A percentile compares a stretch with the other conserved stretches of the same genome.
Conservation (phyloP, 2,888 invertebrate genomes). For the Itoplectis maculator region DNA sequence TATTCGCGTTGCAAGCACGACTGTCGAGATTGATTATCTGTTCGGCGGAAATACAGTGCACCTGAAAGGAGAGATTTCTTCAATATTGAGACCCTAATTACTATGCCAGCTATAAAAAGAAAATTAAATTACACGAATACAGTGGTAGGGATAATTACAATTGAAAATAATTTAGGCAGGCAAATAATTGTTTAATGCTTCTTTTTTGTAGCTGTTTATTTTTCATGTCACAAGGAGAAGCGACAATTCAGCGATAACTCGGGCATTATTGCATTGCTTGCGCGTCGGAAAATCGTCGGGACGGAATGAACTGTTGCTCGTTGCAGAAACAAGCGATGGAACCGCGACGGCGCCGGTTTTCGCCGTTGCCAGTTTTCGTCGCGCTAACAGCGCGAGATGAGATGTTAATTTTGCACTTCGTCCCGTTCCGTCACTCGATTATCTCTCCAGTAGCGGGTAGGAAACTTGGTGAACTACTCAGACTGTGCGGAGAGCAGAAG, state of each 20-base stretch:
- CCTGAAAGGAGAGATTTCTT: background rate
- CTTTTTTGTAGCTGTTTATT: too few relatives aligned
- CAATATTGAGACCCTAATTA: background rate
- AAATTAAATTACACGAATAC: background rate
- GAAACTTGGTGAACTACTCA: slow-evolving; percentile 60
- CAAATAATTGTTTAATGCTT: too few relatives aligned
- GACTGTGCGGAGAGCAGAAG: background rate
- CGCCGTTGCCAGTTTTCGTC: slow-evolving; percentile 43
- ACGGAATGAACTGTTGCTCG: background rate
- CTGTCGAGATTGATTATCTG: background rate
- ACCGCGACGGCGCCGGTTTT: too few relatives aligned
- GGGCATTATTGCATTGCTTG: too few relatives aligned
- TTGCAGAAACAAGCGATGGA: too few relatives aligned
- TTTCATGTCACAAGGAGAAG: background rate
- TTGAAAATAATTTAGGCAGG: too few relatives aligned
- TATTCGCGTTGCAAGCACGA: background rate
- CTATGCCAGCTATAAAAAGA: background rate
- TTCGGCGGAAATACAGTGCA: background rate
- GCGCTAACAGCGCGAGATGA: slow-evolving; percentile 54
- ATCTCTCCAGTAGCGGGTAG: slow-evolving; percentile 55
- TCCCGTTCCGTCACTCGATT: slow-evolving; percentile 69
- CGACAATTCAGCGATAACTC: background rate
- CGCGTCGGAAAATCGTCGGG: background rate
- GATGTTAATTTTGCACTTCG: slow-evolving; percentile 71
- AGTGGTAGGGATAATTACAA: too few relatives aligned